Evolutionary conservation across 2,113 vertebrate genomes (phyloP), one percentile per base, ranked within the genome.

Genomic region (Origma solitaria): DNA sequence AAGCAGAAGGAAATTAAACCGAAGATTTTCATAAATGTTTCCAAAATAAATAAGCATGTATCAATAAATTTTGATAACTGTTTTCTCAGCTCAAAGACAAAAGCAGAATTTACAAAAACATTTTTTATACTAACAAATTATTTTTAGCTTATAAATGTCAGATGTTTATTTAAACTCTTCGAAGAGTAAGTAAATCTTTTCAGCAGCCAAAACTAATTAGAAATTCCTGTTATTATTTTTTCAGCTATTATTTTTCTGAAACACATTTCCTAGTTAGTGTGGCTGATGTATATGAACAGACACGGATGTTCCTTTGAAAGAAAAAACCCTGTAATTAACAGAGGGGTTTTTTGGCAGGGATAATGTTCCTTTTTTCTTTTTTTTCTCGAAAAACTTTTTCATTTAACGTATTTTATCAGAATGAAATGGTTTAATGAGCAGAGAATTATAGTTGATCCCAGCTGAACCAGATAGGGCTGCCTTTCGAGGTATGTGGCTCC

Each of bases 391-490:
- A 93, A 88, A 81, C 62, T 94, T 95, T 93, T 93, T 87, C 94
- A 90, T 96, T 96, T 95, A 94, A 88, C 31, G 51, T 95, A 94
- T 96, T 97, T 97, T 93, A 95, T 95, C 95, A 90, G 96, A 97
- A 97, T 96, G 95, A 97, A 97, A 94, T 49, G 92, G 94, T 95
- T 94, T 97, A 96, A 97, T 78, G 97, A 98, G 95, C 88, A 62
- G 70, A 95, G 97, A 96, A 94, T 89, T 92, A 85, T 1, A 91
- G 95, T 60, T 95, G 94, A 95, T 93, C 94, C 95, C 96, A 92
- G 95, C 86, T 83, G 95, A 88, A 91, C 94, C 87, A 83, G 85
- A n/a, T 0, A 69, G 92, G 23, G 91, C 61, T 62, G 86, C 51
- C 19, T 77, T 47, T 86, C 3, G 31, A 69, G 82, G 90, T 80